Conservation (phyloP, 2,797 vertebrate genomes). For the Crenuchus spilurus region DNA sequence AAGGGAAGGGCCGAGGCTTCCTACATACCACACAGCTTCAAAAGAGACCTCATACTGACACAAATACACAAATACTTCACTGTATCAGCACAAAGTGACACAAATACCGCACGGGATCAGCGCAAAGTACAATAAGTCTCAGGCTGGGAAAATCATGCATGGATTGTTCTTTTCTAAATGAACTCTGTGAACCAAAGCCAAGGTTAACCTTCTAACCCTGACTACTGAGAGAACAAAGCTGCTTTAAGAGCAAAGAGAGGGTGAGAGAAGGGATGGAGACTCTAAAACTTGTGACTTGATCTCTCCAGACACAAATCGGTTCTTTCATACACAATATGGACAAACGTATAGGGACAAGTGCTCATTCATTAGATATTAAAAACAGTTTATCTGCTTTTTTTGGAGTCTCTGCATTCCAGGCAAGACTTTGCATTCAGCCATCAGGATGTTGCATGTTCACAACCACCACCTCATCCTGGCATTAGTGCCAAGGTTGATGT, state of each 20-base stretch:
- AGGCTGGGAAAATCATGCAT: conserved; percentile 54
- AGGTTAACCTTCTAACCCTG: background rate
- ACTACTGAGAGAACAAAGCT: conserved; percentile 53
- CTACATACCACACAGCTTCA: conserved; percentile 6
- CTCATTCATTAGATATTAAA: no score
- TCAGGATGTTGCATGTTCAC: no score
- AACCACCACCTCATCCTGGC: no score
- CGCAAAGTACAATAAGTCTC: conserved; percentile 62
- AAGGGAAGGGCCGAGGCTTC: background rate
- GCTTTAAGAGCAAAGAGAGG: conserved; percentile 24
- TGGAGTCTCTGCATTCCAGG: no score
- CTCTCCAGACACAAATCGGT: no score
- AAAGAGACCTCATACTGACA: conserved; percentile 1
- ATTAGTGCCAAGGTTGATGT: no score
- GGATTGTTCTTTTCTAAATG: conserved; percentile 55
- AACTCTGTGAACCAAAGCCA: conserved; percentile 21
- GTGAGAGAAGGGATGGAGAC: background rate
- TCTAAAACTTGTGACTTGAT: no score
- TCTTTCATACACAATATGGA: no score
- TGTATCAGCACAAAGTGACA: conserved; percentile 44
- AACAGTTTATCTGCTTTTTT: no score
- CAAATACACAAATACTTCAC: conserved; percentile 20
- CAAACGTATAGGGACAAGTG: no score
- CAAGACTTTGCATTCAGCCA: no score
- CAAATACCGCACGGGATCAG: conserved; percentile 61